Evolutionary conservation across 2,888 invertebrate species (phyloP).

Genomic region (Spodoptera littoralis): DNA sequence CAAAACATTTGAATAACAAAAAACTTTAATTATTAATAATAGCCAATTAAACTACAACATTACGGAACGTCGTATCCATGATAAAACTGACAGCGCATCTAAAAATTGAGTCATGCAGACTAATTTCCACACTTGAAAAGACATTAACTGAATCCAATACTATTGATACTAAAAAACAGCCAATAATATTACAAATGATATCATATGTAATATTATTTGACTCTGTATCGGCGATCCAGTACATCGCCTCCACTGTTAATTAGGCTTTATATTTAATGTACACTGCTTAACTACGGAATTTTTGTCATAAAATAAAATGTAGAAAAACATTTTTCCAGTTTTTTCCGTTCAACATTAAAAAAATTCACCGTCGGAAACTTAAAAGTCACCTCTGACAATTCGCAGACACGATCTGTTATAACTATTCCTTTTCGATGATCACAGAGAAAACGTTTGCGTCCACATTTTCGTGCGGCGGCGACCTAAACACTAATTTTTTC

Average conservation of each 20-base stretch:
- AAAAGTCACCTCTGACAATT: slow-evolving; percentile 82
- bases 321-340: slow-evolving; percentile 78
- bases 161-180: slow-evolving; percentile 79
- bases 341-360: slow-evolving; percentile 79
- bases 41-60: slow-evolving; percentile 80
- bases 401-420: slow-evolving; percentile 81
- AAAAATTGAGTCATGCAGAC: slow-evolving; percentile 56
- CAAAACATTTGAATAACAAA: slow-evolving; percentile 76
- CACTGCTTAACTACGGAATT: slow-evolving; percentile 86
- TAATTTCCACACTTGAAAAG: slow-evolving; percentile 48
- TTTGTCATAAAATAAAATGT: slow-evolving; percentile 82
- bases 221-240: slow-evolving; percentile 45
- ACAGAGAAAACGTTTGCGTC: slow-evolving; percentile 75
- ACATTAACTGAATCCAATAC: slow-evolving; percentile 82
- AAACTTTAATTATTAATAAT: slow-evolving; percentile 70
- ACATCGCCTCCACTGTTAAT: slow-evolving; percentile 70
- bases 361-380: slow-evolving; percentile 81
- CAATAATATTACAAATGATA: slow-evolving; percentile 62
- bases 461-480: slow-evolving; percentile 66
- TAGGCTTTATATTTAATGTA: slow-evolving; percentile 84
- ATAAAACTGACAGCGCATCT: slow-evolving; percentile 80
- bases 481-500: slow-evolving; percentile 63
- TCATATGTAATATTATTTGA: slow-evolving; percentile 52
- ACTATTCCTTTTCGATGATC: slow-evolving; percentile 86
- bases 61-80: slow-evolving; percentile 77